Percentiles rank a stretch among this genome's conserved stretches.
Conservation (phyloP, 2,113 vertebrate species). For the Antechinus flavipes region DNA sequence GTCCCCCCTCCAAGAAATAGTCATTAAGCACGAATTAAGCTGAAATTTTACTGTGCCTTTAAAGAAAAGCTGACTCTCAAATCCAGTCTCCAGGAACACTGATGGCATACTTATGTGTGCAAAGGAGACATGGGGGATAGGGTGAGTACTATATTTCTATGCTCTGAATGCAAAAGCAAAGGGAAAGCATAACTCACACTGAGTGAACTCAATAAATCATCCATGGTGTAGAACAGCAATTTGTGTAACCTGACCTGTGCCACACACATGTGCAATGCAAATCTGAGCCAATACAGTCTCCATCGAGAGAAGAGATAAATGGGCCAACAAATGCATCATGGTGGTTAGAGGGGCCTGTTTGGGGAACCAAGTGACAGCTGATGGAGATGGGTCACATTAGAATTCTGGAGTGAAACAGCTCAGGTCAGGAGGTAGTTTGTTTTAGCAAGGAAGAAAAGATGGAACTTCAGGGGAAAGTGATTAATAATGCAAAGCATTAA, state of each 20-base stretch:
- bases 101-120: neutral
- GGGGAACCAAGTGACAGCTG: constrained; percentile 70
- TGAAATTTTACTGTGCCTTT: neutral
- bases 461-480: neutral
- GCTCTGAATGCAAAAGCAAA: constrained; percentile 61
- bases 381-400: constrained; percentile 65
- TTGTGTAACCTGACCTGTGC: constrained; percentile 68
- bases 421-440: neutral
- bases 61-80: neutral
- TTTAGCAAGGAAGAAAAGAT: constrained; percentile 41
- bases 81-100: constrained; percentile 12
- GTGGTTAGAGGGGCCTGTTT: constrained; percentile 73
- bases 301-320: constrained; percentile 71
- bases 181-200: constrained; percentile 54
- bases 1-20: neutral
- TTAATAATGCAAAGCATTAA: neutral
- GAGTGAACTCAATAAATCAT: constrained; percentile 51
- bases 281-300: constrained; percentile 73
- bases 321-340: constrained; percentile 69
- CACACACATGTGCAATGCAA: constrained; percentile 49
- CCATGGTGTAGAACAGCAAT: constrained; percentile 14
- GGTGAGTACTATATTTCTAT: constrained; percentile 46
- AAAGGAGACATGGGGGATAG: neutral
- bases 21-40: neutral
- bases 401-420: constrained; percentile 47